Conservation (phyloP, 2,888 invertebrate genomes). For the Torymus auratus region DNA sequence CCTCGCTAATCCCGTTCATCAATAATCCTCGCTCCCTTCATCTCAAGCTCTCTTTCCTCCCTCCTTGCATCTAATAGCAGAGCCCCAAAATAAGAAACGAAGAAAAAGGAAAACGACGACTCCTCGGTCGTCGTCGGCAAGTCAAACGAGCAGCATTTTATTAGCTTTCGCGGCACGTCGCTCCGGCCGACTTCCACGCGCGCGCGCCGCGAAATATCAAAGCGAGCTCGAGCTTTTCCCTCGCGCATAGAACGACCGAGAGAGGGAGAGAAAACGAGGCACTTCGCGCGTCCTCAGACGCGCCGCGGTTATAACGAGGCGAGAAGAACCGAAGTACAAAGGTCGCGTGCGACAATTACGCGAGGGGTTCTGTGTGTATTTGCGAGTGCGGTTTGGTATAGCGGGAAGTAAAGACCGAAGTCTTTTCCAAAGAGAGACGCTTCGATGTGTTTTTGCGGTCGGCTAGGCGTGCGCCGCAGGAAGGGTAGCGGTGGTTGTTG, state of each 20-base stretch:
- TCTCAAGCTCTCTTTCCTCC: background rate
- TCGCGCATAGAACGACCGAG: constrained; percentile 13
- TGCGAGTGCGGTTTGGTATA: no score
- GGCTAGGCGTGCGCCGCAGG: no score
- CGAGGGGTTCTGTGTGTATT: background rate
- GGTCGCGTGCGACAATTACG: background rate
- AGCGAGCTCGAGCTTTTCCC: background rate
- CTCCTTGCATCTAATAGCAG: constrained; percentile 16
- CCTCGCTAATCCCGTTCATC: background rate
- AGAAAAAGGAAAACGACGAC: background rate
- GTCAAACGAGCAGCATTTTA: constrained; percentile 25
- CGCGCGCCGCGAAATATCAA: background rate
- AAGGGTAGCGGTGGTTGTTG: no score
- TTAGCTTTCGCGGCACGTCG: constrained; percentile 47
- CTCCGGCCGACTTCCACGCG: constrained; percentile 7
- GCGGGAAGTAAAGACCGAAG: no score
- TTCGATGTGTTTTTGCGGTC: no score
- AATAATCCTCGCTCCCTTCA: background rate
- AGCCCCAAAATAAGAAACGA: background rate
- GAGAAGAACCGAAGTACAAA: constrained; percentile 3
- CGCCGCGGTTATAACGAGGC: constrained; percentile 32
- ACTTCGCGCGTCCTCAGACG: constrained; percentile 21
- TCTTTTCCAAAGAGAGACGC: no score
- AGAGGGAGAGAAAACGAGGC: constrained; percentile 39
- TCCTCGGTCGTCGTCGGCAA: background rate